These are phyloP conservation scores for Pristionchus exspectatus DNA, from an alignment of 2,888 invertebrate species.

Conservation along the genomic window DNA sequence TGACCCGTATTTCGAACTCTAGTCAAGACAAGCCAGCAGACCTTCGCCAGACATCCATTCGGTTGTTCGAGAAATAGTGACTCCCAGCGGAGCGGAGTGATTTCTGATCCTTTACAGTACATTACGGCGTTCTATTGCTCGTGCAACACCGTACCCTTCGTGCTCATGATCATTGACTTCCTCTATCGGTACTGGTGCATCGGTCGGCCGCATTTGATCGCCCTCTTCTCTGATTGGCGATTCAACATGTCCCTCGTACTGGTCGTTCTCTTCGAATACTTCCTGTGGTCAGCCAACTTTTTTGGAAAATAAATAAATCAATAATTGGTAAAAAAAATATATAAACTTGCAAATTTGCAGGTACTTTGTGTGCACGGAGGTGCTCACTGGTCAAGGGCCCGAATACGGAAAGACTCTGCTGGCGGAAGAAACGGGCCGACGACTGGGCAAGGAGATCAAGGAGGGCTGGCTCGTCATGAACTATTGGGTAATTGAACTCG, in stretches of 20 bases:
- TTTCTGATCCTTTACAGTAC: too few species aligned
- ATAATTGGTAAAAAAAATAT: too few species aligned
- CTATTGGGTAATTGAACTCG: neutral
- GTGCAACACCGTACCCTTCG: neutral
- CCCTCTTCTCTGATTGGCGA: neutral
- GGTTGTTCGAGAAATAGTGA: too few species aligned
- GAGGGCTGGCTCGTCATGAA: conserved; percentile 30
- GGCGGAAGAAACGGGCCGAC: neutral
- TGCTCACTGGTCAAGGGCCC: neutral
- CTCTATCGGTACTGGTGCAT: conserved; percentile 25
- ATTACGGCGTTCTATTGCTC: neutral
- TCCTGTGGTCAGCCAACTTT: neutral
- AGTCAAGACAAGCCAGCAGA: too few species aligned
- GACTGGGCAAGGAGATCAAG: neutral
- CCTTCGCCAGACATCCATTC: too few species aligned
- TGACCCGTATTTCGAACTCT: too few species aligned
- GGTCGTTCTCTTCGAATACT: neutral
- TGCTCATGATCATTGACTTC: conserved; percentile 14
- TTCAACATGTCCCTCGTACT: neutral
- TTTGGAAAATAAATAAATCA: neutral
- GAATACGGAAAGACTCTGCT: neutral
- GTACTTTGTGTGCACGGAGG: neutral
- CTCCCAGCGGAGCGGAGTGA: too few species aligned
- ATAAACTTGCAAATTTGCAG: neutral
- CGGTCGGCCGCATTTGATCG: neutral